Evolutionary conservation across 2,888 invertebrate genomes (phyloP).

Genomic region (Pandemis corylana): DNA sequence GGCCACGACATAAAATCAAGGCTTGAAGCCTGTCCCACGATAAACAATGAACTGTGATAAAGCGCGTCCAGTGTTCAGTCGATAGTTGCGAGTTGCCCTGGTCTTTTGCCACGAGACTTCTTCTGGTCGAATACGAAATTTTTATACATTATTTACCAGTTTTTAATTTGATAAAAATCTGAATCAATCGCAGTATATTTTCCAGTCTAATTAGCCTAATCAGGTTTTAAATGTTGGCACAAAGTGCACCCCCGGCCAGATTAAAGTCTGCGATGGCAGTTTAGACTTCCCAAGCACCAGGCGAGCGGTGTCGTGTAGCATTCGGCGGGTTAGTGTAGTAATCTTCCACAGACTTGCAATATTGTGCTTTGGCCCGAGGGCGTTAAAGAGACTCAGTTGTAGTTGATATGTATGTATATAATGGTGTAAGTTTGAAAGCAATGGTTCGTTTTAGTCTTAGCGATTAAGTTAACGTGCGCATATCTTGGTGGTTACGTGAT

Average conservation of each 20-base stretch:
- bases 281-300: constrained; percentile 52
- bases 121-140: constrained; percentile 55
- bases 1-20: constrained; percentile 82
- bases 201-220: constrained; percentile 46
- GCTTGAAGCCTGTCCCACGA: constrained; percentile 64
- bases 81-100: constrained; percentile 56
- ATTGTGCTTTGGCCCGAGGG: constrained; percentile 64
- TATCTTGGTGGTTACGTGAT: constrained; percentile 79
- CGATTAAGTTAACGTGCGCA: constrained; percentile 76
- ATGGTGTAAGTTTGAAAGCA: constrained; percentile 59
- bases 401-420: constrained; percentile 56
- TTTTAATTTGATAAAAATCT: constrained; percentile 2
- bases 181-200: not conserved
- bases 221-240: constrained; percentile 59
- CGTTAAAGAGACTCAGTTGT: constrained; percentile 59
- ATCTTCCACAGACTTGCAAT: constrained; percentile 66
- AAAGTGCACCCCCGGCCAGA: constrained; percentile 49
- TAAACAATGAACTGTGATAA: constrained; percentile 78
- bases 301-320: constrained; percentile 53
- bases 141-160: constrained; percentile 49
- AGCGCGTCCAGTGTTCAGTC: constrained; percentile 79
- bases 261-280: constrained; percentile 60
- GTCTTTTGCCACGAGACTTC: constrained; percentile 28
- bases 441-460: constrained; percentile 67
- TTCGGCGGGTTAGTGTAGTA: constrained; percentile 60